Evolutionary conservation across 2,888 invertebrate species (phyloP).

Genomic region (Villa cingulata): DNA sequence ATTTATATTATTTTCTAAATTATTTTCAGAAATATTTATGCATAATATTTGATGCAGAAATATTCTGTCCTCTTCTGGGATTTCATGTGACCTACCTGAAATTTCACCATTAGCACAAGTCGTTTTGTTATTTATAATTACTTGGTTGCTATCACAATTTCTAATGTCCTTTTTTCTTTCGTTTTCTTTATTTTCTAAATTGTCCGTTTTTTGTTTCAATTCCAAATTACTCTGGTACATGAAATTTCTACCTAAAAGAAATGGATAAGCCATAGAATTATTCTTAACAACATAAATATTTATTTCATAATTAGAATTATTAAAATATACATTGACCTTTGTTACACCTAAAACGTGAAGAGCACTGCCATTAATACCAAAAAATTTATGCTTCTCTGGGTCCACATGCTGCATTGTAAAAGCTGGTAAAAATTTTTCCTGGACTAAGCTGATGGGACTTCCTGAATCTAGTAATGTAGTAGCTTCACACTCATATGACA

Average conservation of each 20-base stretch:
- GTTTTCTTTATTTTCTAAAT: neutral
- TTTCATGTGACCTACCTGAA: too few relatives aligned
- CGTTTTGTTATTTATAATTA: too few relatives aligned
- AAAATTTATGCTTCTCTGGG: neutral
- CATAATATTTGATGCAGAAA: too few relatives aligned
- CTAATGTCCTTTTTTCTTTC: too few relatives aligned
- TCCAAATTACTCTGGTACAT: neutral
- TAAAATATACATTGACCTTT: neutral
- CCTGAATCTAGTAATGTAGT: neutral
- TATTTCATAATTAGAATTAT: neutral
- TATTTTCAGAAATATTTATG: too few relatives aligned
- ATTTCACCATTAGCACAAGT: too few relatives aligned
- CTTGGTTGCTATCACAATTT: too few relatives aligned
- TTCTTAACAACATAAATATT: neutral
- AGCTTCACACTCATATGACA: neutral
- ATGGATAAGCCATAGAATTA: neutral
- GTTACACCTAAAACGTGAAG: neutral
- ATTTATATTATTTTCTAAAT: too few relatives aligned
- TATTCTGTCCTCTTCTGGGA: too few relatives aligned
- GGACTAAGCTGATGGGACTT: slow-evolving; percentile 1
- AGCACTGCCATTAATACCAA: slow-evolving; percentile 1
- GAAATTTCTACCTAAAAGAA: neutral
- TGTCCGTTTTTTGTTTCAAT: neutral
- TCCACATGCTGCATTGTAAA: neutral
- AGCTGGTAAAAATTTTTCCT: neutral